Percentiles rank a stretch among this genome's conserved stretches.
Evolutionary conservation across 2,113 vertebrate species (phyloP).

Genomic region (Corythornis cristatus): DNA sequence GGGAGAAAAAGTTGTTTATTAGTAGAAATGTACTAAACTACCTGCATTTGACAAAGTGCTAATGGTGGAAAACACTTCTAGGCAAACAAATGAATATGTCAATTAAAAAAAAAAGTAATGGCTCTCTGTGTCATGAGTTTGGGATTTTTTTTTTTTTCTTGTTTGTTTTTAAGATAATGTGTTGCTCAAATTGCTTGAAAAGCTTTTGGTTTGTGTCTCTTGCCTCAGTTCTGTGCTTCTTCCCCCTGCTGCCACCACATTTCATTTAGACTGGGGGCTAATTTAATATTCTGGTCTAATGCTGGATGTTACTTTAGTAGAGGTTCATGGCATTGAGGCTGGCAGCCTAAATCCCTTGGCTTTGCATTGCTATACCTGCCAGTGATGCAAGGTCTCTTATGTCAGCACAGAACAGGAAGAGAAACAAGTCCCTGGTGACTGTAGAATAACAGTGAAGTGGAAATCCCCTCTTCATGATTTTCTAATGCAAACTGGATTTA

Average conservation of each 20-base stretch:
- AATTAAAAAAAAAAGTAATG: conserved; percentile 40
- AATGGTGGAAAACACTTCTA: neutral
- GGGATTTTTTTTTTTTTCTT: neutral
- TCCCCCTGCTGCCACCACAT: neutral
- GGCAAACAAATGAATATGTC: conserved; percentile 30
- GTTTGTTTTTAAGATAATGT: neutral
- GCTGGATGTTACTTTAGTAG: neutral
- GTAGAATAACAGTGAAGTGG: neutral
- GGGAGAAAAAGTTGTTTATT: neutral
- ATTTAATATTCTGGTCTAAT: neutral
- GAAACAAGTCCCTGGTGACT: neutral
- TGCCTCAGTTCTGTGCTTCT: neutral
- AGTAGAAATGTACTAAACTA: neutral
- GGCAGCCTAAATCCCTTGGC: neutral
- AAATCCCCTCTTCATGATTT: neutral
- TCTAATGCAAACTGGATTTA: neutral
- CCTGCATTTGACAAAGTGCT: conserved; percentile 1
- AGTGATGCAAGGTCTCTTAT: neutral
- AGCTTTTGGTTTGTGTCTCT: neutral
- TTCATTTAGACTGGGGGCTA: neutral
- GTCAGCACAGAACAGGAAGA: neutral
- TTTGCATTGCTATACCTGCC: neutral
- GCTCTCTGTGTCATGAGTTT: neutral
- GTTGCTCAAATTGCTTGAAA: neutral
- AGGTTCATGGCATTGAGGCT: neutral